Evolutionary conservation across 2,888 invertebrate species (phyloP).

Genomic region (Barypeithes pellucidus): DNA sequence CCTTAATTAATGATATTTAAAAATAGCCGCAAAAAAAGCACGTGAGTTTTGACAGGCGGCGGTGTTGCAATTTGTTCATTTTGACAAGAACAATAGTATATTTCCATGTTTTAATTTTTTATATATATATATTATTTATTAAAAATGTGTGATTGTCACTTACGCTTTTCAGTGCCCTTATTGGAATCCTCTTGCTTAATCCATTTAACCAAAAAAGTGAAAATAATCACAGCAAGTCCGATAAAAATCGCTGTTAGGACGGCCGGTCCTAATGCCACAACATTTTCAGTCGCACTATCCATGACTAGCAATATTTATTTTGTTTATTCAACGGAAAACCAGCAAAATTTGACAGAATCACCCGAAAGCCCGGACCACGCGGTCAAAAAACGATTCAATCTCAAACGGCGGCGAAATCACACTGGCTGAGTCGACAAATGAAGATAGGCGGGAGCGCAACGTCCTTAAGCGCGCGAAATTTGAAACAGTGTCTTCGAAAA

Average conservation of each 20-base stretch:
- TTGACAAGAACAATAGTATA: not conserved
- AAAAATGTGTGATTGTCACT: conserved; percentile 54
- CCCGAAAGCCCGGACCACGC: conserved; percentile 25
- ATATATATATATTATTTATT: not conserved
- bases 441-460: conserved; percentile 36
- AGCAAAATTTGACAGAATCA: conserved; percentile 29
- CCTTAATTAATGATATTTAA: not conserved
- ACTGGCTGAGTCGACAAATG: conserved; percentile 30
- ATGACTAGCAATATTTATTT: conserved; percentile 24
- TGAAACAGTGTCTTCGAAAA: conserved; percentile 15
- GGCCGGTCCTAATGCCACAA: conserved; percentile 60
- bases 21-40: conserved; percentile 25
- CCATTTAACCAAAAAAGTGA: conserved; percentile 64
- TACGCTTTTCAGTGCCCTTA: conserved; percentile 60
- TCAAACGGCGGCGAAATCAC: conserved; percentile 38
- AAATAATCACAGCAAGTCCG: conserved; percentile 63
- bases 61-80: conserved; percentile 30
- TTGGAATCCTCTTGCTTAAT: conserved; percentile 60
- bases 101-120: not conserved
- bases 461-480: conserved; percentile 42
- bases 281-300: conserved; percentile 54
- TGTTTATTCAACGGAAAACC: conserved; percentile 7
- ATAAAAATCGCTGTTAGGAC: conserved; percentile 62
- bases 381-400: conserved; percentile 25
- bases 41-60: conserved; percentile 38